Evolutionary conservation across 2,888 invertebrate species (phyloP).

Genomic region (Scrobipalpa costella): DNA sequence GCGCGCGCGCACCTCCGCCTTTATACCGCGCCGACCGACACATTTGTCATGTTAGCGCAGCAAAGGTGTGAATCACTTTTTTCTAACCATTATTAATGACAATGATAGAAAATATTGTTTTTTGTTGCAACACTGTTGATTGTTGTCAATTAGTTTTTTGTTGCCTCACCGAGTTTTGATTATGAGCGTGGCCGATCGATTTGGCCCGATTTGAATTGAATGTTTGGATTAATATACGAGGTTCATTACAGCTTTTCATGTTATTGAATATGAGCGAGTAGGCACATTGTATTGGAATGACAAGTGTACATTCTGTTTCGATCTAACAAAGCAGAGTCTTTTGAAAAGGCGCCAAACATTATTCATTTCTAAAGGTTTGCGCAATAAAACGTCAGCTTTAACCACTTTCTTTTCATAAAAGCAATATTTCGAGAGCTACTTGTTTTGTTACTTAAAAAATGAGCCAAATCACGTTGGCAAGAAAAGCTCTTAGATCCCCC

Average conservation of each 20-base stretch:
- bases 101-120: conserved; percentile 79
- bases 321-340: conserved; percentile 10
- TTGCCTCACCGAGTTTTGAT: conserved; percentile 62
- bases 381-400: conserved; percentile 46
- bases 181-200: conserved; percentile 71
- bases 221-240: conserved; percentile 75
- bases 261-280: conserved; percentile 47
- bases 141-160: conserved; percentile 80
- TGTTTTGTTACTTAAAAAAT: conserved; percentile 76
- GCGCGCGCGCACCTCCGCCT: conserved; percentile 63
- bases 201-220: conserved; percentile 69
- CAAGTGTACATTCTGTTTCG: background rate
- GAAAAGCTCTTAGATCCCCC: conserved; percentile 54
- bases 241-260: conserved; percentile 63
- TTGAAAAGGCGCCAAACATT: conserved; percentile 29
- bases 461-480: conserved; percentile 68
- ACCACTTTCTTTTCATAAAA: conserved; percentile 46
- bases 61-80: conserved; percentile 80
- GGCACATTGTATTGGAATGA: conserved; percentile 8
- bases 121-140: conserved; percentile 75
- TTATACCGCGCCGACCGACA: conserved; percentile 62
- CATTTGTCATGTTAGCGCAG: conserved; percentile 80
- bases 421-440: conserved; percentile 59
- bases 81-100: conserved; percentile 78
- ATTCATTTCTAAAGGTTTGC: conserved; percentile 46